Conservation (phyloP, 2,113 vertebrate genomes). For the Oreochromis tanganicae region DNA sequence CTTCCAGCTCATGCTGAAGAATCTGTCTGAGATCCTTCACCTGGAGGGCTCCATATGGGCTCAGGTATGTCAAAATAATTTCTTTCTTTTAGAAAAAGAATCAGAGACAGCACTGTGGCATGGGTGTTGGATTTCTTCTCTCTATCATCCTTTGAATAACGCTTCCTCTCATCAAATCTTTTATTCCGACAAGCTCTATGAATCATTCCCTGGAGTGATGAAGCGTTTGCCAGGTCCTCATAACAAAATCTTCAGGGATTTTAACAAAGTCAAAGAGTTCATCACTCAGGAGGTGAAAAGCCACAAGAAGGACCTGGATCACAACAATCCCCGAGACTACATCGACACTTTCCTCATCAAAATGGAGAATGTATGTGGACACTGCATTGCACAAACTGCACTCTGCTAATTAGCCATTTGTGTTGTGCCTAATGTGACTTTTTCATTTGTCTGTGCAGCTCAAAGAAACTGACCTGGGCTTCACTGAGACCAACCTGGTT, state of each 20-base stretch:
- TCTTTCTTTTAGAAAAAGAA: neutral
- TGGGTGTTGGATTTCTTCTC: neutral
- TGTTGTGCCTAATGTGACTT: no score
- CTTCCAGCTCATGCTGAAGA: fast-evolving
- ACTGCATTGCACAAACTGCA: no score
- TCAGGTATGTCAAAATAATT: neutral
- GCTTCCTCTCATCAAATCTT: neutral
- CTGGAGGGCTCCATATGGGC: neutral
- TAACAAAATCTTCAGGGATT: neutral
- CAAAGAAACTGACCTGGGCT: no score
- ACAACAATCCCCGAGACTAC: neutral
- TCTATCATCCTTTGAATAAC: neutral
- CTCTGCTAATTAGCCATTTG: no score
- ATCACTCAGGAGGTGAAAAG: fast-evolving
- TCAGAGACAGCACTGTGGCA: neutral
- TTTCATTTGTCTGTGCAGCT: no score
- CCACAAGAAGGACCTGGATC: neutral
- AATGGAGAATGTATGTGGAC: no score
- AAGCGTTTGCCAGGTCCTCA: neutral
- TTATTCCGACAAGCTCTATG: neutral
- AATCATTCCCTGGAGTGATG: neutral
- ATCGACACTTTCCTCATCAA: neutral
- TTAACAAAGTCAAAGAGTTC: fast-evolving
- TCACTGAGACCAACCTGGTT: constrained; percentile 70
- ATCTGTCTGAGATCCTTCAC: fast-evolving